phyloP scores from a whole-genome alignment of 2,113 vertebrate species.

The Gadus chalcogrammus region DNA sequence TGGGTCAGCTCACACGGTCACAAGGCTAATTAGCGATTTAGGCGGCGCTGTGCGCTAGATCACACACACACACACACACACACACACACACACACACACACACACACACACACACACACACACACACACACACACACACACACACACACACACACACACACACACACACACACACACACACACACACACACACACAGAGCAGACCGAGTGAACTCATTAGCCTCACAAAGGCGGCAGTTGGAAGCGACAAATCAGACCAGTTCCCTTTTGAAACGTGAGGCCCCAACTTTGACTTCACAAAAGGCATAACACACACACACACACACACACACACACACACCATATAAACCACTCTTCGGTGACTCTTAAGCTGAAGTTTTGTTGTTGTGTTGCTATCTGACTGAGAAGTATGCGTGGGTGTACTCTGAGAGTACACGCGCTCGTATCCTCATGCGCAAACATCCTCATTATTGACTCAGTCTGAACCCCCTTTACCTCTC shows the following conservation, averaged over 20 bases:
- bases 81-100: slow-evolving; percentile 3
- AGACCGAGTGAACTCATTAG: slow-evolving; percentile 38
- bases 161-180: slow-evolving; percentile 5
- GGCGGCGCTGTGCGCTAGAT: slow-evolving; percentile 23
- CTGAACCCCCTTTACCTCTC: too few species aligned
- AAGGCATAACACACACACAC: not conserved
- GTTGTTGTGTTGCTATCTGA: too few species aligned
- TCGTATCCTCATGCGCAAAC: too few species aligned
- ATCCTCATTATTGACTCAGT: too few species aligned
- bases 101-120: slow-evolving; percentile 1
- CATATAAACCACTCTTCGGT: not conserved
- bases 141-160: slow-evolving; percentile 11
- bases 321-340: not conserved
- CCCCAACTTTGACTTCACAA: not conserved
- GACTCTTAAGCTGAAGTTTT: not conserved
- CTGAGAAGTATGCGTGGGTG: too few species aligned
- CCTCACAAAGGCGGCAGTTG: slow-evolving; percentile 24
- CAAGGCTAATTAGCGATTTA: slow-evolving; percentile 58
- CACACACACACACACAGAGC: not conserved
- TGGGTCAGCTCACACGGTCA: slow-evolving; percentile 46
- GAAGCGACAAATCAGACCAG: slow-evolving; percentile 10
- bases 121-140: not conserved
- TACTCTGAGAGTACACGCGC: too few species aligned
- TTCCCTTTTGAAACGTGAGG: slow-evolving; percentile 24
- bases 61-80: slow-evolving; percentile 18